These are phyloP conservation scores for Pterostichus madidus DNA, from an alignment of 2,888 invertebrate genomes.

Conservation along the genomic window DNA sequence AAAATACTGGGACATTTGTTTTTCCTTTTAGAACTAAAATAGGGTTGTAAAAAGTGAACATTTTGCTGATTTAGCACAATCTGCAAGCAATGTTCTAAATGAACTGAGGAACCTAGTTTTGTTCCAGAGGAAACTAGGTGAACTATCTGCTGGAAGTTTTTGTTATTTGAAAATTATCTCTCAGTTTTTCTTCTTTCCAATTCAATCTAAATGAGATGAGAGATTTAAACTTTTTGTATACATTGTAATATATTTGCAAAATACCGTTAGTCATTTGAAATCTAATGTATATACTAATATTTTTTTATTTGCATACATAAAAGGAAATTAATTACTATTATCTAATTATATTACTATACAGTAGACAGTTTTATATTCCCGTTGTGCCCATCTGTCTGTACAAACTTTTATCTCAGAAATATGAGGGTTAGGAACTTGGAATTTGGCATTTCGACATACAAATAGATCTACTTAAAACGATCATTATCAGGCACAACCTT, in stretches of 20 bases:
- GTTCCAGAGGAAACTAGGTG: conserved; percentile 33
- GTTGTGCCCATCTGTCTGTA: too few relatives aligned
- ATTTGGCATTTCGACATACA: too few relatives aligned
- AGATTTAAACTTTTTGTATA: conserved; percentile 17
- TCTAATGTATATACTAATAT: too few relatives aligned
- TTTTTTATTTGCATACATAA: too few relatives aligned
- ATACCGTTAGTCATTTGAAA: too few relatives aligned
- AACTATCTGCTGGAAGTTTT: conserved; percentile 37
- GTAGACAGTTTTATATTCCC: too few relatives aligned
- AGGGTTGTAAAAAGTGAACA: conserved; percentile 38
- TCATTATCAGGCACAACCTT: too few relatives aligned
- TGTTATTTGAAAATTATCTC: conserved; percentile 54
- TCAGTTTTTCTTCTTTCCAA: conserved; percentile 14
- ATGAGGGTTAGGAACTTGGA: too few relatives aligned
- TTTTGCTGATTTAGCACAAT: conserved; percentile 52
- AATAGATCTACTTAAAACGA: too few relatives aligned
- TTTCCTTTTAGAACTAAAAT: background rate
- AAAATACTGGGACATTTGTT: conserved; percentile 22
- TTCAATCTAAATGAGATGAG: conserved; percentile 27
- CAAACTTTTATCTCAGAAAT: too few relatives aligned
- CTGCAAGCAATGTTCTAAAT: conserved; percentile 53
- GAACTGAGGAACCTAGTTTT: conserved; percentile 48
- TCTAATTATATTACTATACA: too few relatives aligned
- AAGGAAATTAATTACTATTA: too few relatives aligned
- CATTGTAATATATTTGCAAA: background rate